Conservation (phyloP, 2,888 invertebrate genomes). For the Adineta ricciae region DNA sequence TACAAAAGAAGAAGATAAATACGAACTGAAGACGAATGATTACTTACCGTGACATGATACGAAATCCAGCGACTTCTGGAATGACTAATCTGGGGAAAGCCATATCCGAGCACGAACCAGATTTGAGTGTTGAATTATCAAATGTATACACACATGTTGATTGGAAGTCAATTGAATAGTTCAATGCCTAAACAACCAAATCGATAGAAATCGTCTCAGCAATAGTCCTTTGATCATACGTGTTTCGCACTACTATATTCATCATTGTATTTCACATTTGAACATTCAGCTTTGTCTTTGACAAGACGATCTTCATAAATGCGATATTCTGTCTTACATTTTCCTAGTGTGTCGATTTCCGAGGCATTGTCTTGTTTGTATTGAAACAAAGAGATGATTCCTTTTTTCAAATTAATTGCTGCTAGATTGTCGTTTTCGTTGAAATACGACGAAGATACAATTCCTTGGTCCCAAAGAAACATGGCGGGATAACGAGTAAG, state of each 20-base stretch:
- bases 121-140: not conserved
- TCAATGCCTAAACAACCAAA: not conserved
- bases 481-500: not conserved
- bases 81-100: not conserved
- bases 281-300: not conserved
- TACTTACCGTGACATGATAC: not conserved
- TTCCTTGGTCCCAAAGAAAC: not conserved
- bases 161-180: conserved; percentile 15
- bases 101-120: not conserved
- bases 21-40: too few relatives aligned
- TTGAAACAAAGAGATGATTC: not conserved
- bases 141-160: conserved; percentile 11
- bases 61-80: conserved; percentile 9
- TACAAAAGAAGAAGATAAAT: too few relatives aligned
- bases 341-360: not conserved
- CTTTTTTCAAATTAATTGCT: conserved; percentile 16
- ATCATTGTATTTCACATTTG: not conserved
- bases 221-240: not conserved
- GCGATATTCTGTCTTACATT: conserved; percentile 10
- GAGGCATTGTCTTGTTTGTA: conserved; percentile 6
- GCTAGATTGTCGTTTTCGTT: conserved; percentile 16
- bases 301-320: not conserved
- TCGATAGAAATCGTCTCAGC: not conserved
- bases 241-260: not conserved
- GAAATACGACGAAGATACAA: not conserved